Percentiles rank a stretch among this genome's conserved stretches.
Evolutionary conservation across 1,140 invertebrate species (phyloP).

Genomic region (Tetragonula clypearis): DNA sequence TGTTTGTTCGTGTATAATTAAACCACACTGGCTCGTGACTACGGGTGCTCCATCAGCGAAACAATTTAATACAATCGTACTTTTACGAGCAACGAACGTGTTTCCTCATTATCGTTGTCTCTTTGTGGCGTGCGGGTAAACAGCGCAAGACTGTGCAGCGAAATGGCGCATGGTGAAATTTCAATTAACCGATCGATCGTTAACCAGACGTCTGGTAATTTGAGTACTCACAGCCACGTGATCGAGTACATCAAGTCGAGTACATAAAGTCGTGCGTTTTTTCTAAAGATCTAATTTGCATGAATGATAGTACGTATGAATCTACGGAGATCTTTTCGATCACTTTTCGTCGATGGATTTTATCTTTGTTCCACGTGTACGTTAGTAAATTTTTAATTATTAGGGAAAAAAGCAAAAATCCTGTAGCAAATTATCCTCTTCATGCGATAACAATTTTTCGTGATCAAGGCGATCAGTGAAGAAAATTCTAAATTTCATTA

Average conservation of each 20-base stretch:
- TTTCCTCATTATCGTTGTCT: constrained; percentile 19
- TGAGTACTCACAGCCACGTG: neutral
- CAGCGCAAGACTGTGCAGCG: constrained; percentile 5
- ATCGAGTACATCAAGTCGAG: neutral
- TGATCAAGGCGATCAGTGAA: no score
- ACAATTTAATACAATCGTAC: constrained; percentile 34
- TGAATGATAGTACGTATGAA: no score
- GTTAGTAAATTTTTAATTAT: no score
- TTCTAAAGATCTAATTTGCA: no score
- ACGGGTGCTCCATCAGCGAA: neutral
- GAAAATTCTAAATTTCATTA: no score
- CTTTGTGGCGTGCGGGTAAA: constrained; percentile 26
- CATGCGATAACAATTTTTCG: no score
- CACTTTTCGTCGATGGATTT: no score
- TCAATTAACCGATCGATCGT: constrained; percentile 37
- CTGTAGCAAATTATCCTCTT: no score
- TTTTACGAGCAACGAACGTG: constrained; percentile 22
- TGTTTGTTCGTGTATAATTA: constrained; percentile 1
- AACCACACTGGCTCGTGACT: neutral
- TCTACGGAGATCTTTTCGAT: no score
- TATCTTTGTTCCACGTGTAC: no score
- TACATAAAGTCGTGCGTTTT: no score
- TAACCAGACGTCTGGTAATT: constrained; percentile 30
- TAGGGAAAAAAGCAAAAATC: no score
- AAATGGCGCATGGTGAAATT: constrained; percentile 22